Evolutionary conservation across 2,113 vertebrate species (phyloP), one percentile per base, ranked within the genome.

Genomic region (Speoplatyrhinus poulsoni): DNA sequence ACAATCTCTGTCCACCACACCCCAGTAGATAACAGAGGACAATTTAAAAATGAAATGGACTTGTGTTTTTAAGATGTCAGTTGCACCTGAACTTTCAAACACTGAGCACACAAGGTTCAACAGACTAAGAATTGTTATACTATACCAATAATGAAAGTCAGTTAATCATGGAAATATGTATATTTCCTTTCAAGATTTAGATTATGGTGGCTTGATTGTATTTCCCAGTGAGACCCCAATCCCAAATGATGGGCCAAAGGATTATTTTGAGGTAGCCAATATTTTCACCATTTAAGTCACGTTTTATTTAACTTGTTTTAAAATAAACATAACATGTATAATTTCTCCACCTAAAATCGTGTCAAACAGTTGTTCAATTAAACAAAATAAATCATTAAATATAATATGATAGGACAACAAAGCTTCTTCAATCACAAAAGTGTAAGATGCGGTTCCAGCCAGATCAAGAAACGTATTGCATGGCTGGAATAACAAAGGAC

Each of bases 131-230:
- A 75, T 32, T 0, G 47, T 73, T 61, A 16, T 6, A 16, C 26
- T 16, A 15, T 61, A 63, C 52, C 58, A 26, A 60, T 54, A 77
- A 46, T 70, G 66, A 82, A 67, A 78, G 60, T 50, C 72, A 81
- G 58, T 71, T 67, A 72, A 68, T 77, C 76, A 73, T 71, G 77
- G 60, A 82, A 83, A 60, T 77, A 85, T 86, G 75, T 83, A 57
- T 76, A 84, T 77, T 81, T 52, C 32, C 77, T 67, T 68, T 80
- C 75, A 86, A 80, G 86, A 78, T 84, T 85, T 82, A 78, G 81
- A 83, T 70, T 73, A 77, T 73, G 71, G 70, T 61, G 59, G 13
- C 64, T 73, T 0, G 36, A 70, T 84, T 77, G 70, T 61, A 73
- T 70, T 76, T 59, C 52, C 15, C 65, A 32, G 46, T 65, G 58